Conservation (phyloP, 53 echinoderm and acorn worm species). For the Holothuria scabra region DNA sequence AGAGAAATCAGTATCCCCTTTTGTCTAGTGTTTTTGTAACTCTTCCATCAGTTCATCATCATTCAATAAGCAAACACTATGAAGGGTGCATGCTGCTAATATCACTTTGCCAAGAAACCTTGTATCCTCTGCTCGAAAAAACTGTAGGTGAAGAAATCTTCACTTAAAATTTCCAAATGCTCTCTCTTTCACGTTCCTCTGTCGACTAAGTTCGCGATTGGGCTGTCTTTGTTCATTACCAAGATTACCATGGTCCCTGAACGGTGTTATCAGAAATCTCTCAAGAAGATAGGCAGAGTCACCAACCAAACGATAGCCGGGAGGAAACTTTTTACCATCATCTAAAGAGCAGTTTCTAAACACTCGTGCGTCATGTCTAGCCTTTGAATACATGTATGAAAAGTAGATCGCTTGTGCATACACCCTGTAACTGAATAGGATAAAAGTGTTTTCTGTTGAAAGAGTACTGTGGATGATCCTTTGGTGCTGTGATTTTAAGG, state of each 20-base stretch:
- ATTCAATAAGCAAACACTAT: conserved; percentile 45
- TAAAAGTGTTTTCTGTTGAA: conserved; percentile 48
- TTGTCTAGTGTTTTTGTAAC: background rate
- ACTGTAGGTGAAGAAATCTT: conserved; percentile 46
- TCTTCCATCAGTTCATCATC: too few relatives aligned
- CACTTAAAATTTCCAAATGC: too few relatives aligned
- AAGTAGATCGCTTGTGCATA: conserved; percentile 36
- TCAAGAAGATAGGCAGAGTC: conserved; percentile 57
- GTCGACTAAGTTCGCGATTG: conserved; percentile 47
- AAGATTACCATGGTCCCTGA: conserved; percentile 44
- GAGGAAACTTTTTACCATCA: conserved; percentile 27
- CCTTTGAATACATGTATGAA: conserved; percentile 54
- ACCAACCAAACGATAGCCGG: conserved; percentile 39
- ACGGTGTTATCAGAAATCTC: too few relatives aligned
- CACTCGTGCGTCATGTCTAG: conserved; percentile 57
- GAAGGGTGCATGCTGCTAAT: conserved; percentile 47
- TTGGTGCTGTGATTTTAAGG: conserved; percentile 49
- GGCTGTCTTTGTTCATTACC: conserved; percentile 22
- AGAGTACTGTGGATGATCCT: conserved; percentile 38
- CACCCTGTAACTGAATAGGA: conserved; percentile 52
- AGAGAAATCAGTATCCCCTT: conserved; percentile 5
- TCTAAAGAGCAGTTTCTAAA: conserved; percentile 38
- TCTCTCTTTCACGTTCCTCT: conserved; percentile 53
- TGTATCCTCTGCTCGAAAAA: conserved; percentile 53
- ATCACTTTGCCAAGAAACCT: conserved; percentile 38